Base-by-base conservation (phyloP, 2,797 vertebrate genomes). In the Scleropages formosus region DNA sequence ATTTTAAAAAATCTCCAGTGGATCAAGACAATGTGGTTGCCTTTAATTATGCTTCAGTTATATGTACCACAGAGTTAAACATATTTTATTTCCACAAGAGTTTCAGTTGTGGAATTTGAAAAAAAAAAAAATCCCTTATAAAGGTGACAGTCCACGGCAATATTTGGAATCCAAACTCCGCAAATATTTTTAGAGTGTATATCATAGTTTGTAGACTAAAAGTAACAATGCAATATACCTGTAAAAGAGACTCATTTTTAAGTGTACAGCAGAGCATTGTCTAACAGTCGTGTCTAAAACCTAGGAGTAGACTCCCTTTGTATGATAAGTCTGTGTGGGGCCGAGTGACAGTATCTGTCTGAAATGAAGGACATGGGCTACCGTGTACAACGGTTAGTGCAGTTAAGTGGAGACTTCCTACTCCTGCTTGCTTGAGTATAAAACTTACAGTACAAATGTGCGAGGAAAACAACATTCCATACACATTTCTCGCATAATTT, bases 1-100 rank as follows among this genome's bases (percentile, higher is more conserved):
- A 6, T 60, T n/a, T n/a, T 75, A 70, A 59, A 68, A 49, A 51
- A 75, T 20, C 15, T 11, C 69, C 68, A 69, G 75, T 31, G 75
- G 22, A 46, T 64, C 31, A 12, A 1, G 16, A 10, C 11, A 64
- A 3, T 10, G 27, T 61, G 56, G 24, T 58, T 31, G 53, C 69
- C 22, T n/a, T 58, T 26, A 31, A 53, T 53, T 49, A 22, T 53
- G 68, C 53, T 31, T 53, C 53, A 58, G n/a, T 39, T 22, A 8
- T 59, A 11, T 53, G 58, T 4, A 3, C n/a, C 27, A 58, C 51
- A 39, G 69, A 18, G 8, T 58, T 39, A 68, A 7, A 31, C 46
- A 15, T 39, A 39, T 39, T 39, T 44, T 65, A 12, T 12, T 77
- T 63, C 3, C 77, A 24, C 26, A 73, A 46, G 73, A 68, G 59